Evolutionary conservation across 1,140 invertebrate genomes (phyloP).

Genomic region (Holotrichia oblita): DNA sequence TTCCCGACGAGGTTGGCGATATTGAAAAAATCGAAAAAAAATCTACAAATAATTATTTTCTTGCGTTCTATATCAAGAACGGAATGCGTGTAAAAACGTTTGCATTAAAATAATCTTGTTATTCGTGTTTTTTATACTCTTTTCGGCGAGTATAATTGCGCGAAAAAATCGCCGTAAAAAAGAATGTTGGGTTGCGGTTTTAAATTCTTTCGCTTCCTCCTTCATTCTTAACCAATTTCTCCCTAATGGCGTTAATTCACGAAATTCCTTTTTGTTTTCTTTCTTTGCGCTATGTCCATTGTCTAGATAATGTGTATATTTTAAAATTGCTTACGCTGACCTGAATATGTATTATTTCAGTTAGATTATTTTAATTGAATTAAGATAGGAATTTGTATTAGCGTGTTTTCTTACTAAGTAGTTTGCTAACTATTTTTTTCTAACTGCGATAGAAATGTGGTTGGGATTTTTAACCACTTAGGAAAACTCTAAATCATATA

Average conservation of each 20-base stretch:
- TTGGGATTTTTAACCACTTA: no score
- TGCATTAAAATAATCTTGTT: not conserved
- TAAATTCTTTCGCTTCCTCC: constrained; percentile 19
- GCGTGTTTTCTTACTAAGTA: no score
- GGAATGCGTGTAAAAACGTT: not conserved
- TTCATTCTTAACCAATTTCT: constrained; percentile 13
- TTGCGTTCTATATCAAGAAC: not conserved
- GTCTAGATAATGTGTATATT: constrained; percentile 1
- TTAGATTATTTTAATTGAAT: no score
- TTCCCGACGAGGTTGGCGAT: constrained; percentile 28
- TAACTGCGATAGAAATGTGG: no score
- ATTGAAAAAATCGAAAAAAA: constrained; percentile 31
- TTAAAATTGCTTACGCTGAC: not conserved
- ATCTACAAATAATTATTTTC: not conserved
- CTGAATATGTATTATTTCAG: not conserved
- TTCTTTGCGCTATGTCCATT: not conserved
- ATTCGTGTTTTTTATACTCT: not conserved
- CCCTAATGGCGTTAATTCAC: constrained; percentile 15
- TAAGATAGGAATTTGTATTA: no score
- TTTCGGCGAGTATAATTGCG: not conserved
- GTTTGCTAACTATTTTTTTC: no score
- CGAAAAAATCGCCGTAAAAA: constrained; percentile 19
- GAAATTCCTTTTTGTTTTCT: constrained; percentile 11
- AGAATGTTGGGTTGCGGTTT: constrained; percentile 30
- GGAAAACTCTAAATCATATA: no score